Conservation (phyloP, 2,113 vertebrate genomes). For the Xyliphius kryptos region DNA sequence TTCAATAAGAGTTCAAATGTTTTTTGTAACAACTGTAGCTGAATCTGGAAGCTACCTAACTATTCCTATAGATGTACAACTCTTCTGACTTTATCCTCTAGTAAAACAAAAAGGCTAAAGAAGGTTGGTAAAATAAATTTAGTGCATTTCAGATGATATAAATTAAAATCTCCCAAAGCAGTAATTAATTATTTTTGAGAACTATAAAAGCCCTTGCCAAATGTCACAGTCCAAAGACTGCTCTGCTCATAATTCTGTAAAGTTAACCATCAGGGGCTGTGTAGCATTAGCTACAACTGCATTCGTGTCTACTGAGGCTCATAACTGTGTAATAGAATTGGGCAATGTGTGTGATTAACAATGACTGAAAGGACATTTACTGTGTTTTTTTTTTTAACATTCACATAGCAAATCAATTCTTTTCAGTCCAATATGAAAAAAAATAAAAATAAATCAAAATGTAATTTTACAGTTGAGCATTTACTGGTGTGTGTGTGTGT, state of each 20-base stretch:
- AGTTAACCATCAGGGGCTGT: conserved; percentile 4
- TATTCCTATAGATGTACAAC: too few species aligned
- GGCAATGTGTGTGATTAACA: conserved; percentile 22
- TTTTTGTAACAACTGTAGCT: too few species aligned
- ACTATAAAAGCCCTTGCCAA: neutral
- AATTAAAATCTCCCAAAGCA: too few species aligned
- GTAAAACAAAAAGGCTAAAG: too few species aligned
- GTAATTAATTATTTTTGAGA: neutral
- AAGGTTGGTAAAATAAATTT: too few species aligned
- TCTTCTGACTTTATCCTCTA: too few species aligned
- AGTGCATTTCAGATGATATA: too few species aligned
- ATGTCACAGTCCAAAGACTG: neutral
- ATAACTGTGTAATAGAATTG: conserved; percentile 34
- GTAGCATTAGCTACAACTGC: neutral
- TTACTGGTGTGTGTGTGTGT: neutral
- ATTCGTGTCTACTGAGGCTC: conserved; percentile 22
- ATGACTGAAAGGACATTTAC: conserved; percentile 32
- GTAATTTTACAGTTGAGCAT: conserved; percentile 29
- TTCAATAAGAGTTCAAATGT: too few species aligned
- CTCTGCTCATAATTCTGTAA: neutral
- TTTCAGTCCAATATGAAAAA: conserved; percentile 13
- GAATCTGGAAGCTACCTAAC: too few species aligned
- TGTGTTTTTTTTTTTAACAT: conserved; percentile 16
- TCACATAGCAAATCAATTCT: conserved; percentile 20
- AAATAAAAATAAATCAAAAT: conserved; percentile 37